phyloP scores from a whole-genome alignment of 2,797 vertebrate genomes.

The Cyclopterus lumpus region DNA sequence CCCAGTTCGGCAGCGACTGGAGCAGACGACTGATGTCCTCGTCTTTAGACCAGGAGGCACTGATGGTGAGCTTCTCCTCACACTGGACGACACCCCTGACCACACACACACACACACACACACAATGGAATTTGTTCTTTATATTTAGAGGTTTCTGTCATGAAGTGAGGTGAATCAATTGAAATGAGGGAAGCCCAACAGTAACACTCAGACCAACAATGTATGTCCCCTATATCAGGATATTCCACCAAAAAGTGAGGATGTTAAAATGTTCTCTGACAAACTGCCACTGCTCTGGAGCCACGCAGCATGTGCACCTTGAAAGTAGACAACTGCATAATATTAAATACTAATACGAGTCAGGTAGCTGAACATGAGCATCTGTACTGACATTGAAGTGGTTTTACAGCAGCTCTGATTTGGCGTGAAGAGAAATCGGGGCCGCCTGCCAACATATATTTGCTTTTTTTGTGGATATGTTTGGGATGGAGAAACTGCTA shows the following conservation, averaged over 20 bases:
- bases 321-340: not conserved
- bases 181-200: no score
- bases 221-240: not conserved
- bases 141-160: not conserved
- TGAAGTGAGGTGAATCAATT: no score
- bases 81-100: slow-evolving; percentile 91
- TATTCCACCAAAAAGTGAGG: not conserved
- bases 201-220: not conserved
- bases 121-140: not conserved
- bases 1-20: slow-evolving; percentile 97
- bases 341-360: not conserved
- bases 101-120: slow-evolving; percentile 38
- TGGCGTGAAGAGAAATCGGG: slow-evolving; percentile 24
- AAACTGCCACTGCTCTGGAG: no score
- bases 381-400: slow-evolving; percentile 32
- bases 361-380: slow-evolving; percentile 7
- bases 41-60: slow-evolving; percentile 97
- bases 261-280: not conserved
- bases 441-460: slow-evolving; percentile 45
- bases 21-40: slow-evolving; percentile 97
- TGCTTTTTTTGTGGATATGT: slow-evolving; percentile 52
- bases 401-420: slow-evolving; percentile 16
- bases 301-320: not conserved
- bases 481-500: slow-evolving; percentile 35
- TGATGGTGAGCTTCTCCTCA: slow-evolving; percentile 97